phyloP scores from a whole-genome alignment of 2,888 invertebrate genomes.

The Anarsia innoxiella region DNA sequence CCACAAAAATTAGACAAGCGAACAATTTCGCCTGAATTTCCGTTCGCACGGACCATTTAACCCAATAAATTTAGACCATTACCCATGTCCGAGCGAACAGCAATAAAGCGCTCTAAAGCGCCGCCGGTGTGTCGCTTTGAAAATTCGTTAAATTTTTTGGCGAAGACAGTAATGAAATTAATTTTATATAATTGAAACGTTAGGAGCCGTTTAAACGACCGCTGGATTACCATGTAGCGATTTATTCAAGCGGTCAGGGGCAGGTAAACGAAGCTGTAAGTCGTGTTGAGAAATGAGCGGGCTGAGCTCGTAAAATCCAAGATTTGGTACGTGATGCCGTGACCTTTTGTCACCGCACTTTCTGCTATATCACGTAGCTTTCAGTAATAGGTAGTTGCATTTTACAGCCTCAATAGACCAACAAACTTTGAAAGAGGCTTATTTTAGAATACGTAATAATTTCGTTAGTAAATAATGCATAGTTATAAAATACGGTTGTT shows the following conservation, averaged over 20 bases:
- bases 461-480: too few species aligned
- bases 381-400: too few species aligned
- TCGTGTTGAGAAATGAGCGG: neutral
- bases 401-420: too few species aligned
- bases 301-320: neutral
- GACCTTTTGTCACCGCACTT: neutral
- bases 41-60: constrained; percentile 59
- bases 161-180: constrained; percentile 55
- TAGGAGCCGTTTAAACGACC: neutral
- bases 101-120: constrained; percentile 57
- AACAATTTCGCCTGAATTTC: constrained; percentile 59
- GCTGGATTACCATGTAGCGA: neutral
- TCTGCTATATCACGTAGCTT: too few species aligned
- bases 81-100: constrained; percentile 57
- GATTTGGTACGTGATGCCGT: neutral
- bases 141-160: constrained; percentile 57
- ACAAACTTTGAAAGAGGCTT: too few species aligned
- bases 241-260: neutral
- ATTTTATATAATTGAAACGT: constrained; percentile 8
- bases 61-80: constrained; percentile 71
- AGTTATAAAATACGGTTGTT: too few species aligned
- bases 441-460: too few species aligned
- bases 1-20: constrained; percentile 64
- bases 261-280: neutral
- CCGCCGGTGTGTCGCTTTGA: constrained; percentile 43